Evolutionary conservation across 1,140 invertebrate genomes (phyloP).

Genomic region (Samia ricini): DNA sequence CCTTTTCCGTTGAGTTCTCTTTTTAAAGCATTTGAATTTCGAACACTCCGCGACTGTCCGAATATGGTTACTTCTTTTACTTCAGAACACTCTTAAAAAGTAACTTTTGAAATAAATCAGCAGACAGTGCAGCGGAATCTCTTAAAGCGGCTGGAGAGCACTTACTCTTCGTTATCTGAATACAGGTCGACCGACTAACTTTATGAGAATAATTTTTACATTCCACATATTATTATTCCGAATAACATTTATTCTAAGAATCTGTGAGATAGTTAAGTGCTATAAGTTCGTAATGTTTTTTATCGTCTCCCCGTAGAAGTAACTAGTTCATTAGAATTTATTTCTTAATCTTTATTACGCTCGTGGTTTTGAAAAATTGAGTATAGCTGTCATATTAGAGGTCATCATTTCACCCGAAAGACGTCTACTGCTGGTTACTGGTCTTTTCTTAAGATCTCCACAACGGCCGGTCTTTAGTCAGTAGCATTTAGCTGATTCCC

Average conservation of each 20-base stretch:
- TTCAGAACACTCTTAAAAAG: constrained; percentile 38
- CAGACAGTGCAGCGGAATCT: constrained; percentile 39
- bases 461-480: too few species aligned
- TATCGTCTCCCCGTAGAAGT: not conserved
- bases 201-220: constrained; percentile 44
- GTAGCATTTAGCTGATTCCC: too few species aligned
- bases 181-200: constrained; percentile 30
- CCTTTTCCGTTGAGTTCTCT: not conserved
- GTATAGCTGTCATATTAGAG: too few species aligned
- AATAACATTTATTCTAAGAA: not conserved
- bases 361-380: too few species aligned
- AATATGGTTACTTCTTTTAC: constrained; percentile 44
- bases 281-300: not conserved
- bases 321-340: not conserved
- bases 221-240: constrained; percentile 39
- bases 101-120: constrained; percentile 68
- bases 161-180: constrained; percentile 40
- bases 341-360: too few species aligned
- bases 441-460: too few species aligned
- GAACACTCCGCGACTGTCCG: constrained; percentile 41
- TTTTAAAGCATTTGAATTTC: constrained; percentile 37
- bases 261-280: not conserved
- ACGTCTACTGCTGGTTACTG: too few species aligned
- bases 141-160: constrained; percentile 21
- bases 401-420: too few species aligned